Conservation (phyloP, 2,797 vertebrate genomes). For the Strix occidentalis region DNA sequence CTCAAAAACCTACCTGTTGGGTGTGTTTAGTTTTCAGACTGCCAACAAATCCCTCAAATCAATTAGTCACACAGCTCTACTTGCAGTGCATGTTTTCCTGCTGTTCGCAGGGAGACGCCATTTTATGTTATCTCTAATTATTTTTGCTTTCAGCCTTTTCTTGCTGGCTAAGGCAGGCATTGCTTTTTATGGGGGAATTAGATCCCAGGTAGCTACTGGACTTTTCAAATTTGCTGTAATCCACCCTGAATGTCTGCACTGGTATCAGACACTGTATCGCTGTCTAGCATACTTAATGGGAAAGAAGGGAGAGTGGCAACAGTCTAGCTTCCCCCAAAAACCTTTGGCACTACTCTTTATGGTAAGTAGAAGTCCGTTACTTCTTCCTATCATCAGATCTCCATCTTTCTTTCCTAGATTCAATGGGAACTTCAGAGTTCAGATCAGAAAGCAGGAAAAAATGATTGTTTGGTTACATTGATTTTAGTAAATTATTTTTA, state of each 20-base stretch:
- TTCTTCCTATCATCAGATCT: neutral
- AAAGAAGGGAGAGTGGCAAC: neutral
- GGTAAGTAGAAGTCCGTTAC: neutral
- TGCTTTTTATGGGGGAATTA: neutral
- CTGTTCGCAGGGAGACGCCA: neutral
- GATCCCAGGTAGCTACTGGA: neutral
- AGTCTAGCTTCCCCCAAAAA: neutral
- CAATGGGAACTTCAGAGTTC: neutral
- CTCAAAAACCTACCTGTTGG: neutral
- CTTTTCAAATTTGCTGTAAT: neutral
- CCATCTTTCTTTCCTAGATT: neutral
- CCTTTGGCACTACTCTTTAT: neutral
- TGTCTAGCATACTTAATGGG: neutral
- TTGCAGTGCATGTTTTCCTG: neutral
- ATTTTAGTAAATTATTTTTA: neutral
- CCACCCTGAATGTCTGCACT: neutral
- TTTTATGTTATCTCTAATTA: slow-evolving; percentile 28
- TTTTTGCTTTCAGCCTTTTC: slow-evolving; percentile 2
- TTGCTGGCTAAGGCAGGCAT: neutral
- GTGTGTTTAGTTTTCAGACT: slow-evolving; percentile 16
- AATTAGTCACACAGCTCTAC: neutral
- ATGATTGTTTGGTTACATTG: neutral
- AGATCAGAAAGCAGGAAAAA: neutral
- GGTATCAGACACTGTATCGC: neutral
- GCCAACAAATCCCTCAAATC: slow-evolving; percentile 9